Percentiles rank a stretch among this genome's conserved stretches.
These are phyloP conservation scores for Gobio gobio DNA, from an alignment of 2,113 vertebrate genomes.

Conservation along the genomic window DNA sequence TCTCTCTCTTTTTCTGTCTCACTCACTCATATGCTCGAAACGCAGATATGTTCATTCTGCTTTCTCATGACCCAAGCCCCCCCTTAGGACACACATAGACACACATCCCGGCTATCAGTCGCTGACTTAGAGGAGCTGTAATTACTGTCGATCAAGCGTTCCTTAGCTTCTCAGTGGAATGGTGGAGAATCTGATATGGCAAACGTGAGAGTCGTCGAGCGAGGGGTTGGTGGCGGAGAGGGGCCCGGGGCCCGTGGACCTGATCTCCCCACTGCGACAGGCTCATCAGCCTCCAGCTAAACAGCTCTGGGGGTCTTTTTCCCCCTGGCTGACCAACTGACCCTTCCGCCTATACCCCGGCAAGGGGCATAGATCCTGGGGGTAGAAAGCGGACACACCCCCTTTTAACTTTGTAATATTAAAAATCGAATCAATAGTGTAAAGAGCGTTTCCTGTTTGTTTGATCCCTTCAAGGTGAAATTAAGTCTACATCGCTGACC, in stretches of 20 bases:
- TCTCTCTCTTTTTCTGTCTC: not conserved
- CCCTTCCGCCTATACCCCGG: constrained; percentile 7
- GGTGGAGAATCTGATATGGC: constrained; percentile 70
- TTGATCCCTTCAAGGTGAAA: constrained; percentile 3
- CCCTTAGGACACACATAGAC: constrained; percentile 42
- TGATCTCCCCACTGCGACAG: constrained; percentile 70
- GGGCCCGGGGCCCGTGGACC: constrained; percentile 61
- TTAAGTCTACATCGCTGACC: not conserved
- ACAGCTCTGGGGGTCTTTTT: constrained; percentile 64
- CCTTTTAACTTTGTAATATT: not conserved
- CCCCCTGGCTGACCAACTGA: constrained; percentile 47
- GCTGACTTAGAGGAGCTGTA: constrained; percentile 71
- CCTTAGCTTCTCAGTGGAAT: constrained; percentile 69
- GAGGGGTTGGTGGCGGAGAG: constrained; percentile 49
- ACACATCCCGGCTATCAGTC: constrained; percentile 50
- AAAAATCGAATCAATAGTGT: not conserved
- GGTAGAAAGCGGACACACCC: constrained; percentile 1
- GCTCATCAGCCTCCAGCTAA: constrained; percentile 66
- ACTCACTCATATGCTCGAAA: constrained; percentile 65
- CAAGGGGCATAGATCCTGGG: not conserved
- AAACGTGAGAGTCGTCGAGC: constrained; percentile 69
- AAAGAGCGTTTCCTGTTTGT: not conserved
- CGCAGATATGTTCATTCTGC: constrained; percentile 75
- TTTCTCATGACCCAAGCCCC: constrained; percentile 76
- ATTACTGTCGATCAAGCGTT: constrained; percentile 73